Percentiles rank a stretch among this genome's conserved stretches.
phyloP scores from a whole-genome alignment of 2,113 vertebrate genomes.

The Phalacrocorax brasilianus region DNA sequence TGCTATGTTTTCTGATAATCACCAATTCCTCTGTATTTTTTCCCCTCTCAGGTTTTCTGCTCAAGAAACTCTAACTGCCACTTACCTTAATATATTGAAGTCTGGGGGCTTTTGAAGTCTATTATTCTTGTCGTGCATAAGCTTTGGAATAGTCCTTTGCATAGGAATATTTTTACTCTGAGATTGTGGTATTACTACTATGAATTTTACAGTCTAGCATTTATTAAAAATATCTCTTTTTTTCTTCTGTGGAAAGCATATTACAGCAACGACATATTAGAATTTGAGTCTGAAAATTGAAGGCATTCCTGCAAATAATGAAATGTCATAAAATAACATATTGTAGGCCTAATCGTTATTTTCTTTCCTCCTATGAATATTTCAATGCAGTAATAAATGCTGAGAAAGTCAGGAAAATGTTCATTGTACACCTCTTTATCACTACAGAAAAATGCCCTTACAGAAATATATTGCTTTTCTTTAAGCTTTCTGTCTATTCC shows the following conservation, averaged over 20 bases:
- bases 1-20: background rate
- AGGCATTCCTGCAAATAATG: background rate
- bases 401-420: background rate
- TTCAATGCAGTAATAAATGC: background rate
- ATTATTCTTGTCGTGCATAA: background rate
- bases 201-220: background rate
- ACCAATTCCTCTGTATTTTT: background rate
- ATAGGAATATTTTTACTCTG: background rate
- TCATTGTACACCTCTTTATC: background rate
- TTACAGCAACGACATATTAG: background rate
- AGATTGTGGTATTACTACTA: background rate
- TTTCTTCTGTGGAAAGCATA: background rate
- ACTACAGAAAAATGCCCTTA: background rate
- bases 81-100: background rate
- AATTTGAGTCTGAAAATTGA: background rate
- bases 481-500: background rate
- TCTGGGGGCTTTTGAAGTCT: background rate
- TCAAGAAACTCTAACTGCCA: background rate
- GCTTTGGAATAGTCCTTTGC: background rate
- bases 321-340: background rate
- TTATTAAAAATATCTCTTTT: background rate
- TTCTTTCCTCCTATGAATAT: background rate
- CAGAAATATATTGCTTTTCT: background rate
- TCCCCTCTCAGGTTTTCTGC: background rate
- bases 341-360: background rate